These are phyloP conservation scores for Limnephilus rhombicus DNA, from an alignment of 2,888 invertebrate genomes.

Conservation along the genomic window DNA sequence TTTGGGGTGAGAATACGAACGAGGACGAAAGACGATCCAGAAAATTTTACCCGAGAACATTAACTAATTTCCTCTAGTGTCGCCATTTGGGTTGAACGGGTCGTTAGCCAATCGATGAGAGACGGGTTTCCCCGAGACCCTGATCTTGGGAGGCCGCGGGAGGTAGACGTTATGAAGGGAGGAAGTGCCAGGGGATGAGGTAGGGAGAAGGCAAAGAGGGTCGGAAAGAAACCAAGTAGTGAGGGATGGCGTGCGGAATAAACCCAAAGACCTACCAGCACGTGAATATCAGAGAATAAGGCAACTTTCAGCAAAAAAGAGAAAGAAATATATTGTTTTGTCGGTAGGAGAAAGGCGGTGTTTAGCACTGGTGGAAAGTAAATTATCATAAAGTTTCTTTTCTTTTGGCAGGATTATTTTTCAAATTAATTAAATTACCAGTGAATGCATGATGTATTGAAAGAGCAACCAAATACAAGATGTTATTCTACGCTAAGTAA, in stretches of 20 bases:
- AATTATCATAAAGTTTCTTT: not conserved
- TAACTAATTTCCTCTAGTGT: conserved; percentile 18
- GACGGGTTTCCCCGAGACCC: conserved; percentile 14
- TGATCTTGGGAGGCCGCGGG: conserved; percentile 39
- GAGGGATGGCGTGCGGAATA: not conserved
- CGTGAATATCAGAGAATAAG: conserved; percentile 2
- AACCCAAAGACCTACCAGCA: not conserved
- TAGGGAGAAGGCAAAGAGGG: not conserved
- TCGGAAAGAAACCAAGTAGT: not conserved
- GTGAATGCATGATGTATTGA: not conserved
- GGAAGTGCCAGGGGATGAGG: not conserved
- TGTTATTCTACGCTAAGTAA: not conserved
- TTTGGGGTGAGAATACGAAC: not conserved
- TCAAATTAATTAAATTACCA: not conserved
- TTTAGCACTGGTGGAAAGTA: not conserved
- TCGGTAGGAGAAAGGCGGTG: not conserved
- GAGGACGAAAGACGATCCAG: not conserved
- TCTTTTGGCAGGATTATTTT: not conserved
- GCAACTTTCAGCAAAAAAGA: not conserved
- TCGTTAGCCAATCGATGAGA: conserved; percentile 33
- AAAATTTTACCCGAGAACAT: not conserved
- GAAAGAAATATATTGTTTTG: not conserved
- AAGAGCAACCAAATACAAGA: not conserved
- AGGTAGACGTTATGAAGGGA: not conserved
- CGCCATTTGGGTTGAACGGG: conserved; percentile 25